Evolutionary conservation across 2,888 invertebrate genomes (phyloP), one percentile per base, ranked within the genome.

Genomic region (Aquatica leii): DNA sequence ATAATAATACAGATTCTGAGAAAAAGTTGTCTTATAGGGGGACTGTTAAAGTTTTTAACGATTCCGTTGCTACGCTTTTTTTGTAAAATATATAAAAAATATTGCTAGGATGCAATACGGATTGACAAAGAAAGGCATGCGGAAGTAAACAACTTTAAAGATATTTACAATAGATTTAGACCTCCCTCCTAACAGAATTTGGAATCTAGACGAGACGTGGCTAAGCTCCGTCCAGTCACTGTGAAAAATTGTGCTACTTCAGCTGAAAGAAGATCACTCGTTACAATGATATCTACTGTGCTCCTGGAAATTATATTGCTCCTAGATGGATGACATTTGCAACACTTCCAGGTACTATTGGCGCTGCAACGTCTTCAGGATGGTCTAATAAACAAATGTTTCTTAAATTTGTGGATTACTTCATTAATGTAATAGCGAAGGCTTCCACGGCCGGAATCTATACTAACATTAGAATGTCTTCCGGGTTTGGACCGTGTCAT

Each of bases 51-150:
- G 24, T 24, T 24, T 24, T 24, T 24, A 24, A 24, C 24, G 24
- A 4, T 24, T 4, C 4, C 24, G 4, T 24, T 24, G 24, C 24
- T 24, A 24, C 24, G 24, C 24, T 24, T 24, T 24, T 24, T 24
- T 6, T 24, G 24, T 24, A n/a, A n/a, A n/a, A n/a, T n/a, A n/a
- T 24, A 24, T 24, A 4, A 24, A 43, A 43, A 43, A 43, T n/a
- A 14, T 43, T 43, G 43, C 43, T 43, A n/a, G 8, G 43, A 15
- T 43, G 12, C 43, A 43, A 43, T 43, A 43, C 43, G 43, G 43
- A 43, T 40, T 40, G 40, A 40, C 6, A 14, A 40, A 40, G 40
- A 4, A 40, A 8, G 40, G 40, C 40, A 14, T 40, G 40, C n/a
- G n/a, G 40, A 14, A 40, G 4, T 40, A 12, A 40, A 14, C 40